These are phyloP conservation scores for Thymelicus sylvestris DNA, from an alignment of 2,888 invertebrate species.

Conservation along the genomic window DNA sequence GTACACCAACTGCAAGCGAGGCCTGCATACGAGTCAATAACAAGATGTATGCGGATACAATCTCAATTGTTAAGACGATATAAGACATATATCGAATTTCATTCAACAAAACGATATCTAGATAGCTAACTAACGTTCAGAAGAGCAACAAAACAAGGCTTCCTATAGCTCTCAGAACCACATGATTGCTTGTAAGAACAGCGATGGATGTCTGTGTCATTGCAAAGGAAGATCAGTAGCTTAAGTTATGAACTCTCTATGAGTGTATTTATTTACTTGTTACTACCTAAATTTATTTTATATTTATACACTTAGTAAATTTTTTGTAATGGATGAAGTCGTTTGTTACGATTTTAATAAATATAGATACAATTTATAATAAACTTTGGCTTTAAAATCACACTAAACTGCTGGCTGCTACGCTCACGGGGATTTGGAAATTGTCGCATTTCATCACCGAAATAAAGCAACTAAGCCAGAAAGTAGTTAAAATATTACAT, in stretches of 20 bases:
- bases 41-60: constrained; percentile 6
- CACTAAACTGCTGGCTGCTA: no score
- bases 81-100: constrained; percentile 19
- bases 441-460: no score
- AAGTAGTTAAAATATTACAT: no score
- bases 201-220: not conserved
- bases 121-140: not conserved
- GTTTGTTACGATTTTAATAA: no score
- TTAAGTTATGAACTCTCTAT: not conserved
- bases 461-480: no score
- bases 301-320: no score
- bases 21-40: not conserved
- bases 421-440: no score
- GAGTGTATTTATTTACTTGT: no score
- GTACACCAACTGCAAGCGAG: not conserved
- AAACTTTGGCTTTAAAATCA: no score
- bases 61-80: constrained; percentile 4
- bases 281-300: no score
- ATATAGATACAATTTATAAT: no score
- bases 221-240: not conserved
- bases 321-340: no score
- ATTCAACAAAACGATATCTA: constrained; percentile 33
- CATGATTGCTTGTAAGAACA: not conserved
- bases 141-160: not conserved
- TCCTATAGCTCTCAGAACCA: not conserved